These are phyloP conservation scores for Erythrolamprus reginae DNA, from an alignment of 2,113 vertebrate genomes.

Conservation along the genomic window DNA sequence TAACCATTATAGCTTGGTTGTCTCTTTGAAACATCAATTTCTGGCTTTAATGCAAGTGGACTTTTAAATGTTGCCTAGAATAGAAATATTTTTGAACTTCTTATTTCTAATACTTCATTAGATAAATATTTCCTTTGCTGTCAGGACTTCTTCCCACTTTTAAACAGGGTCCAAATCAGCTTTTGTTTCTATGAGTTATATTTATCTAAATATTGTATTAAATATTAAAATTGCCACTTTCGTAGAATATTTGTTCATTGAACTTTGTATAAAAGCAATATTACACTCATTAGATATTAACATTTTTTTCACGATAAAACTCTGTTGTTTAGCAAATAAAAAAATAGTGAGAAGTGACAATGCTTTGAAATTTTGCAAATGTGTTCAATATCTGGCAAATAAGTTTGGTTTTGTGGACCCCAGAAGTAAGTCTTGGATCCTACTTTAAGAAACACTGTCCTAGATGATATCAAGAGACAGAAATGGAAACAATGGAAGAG, in stretches of 20 bases:
- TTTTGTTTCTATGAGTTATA: neutral
- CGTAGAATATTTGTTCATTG: neutral
- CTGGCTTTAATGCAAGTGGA: neutral
- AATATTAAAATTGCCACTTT: neutral
- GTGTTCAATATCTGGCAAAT: neutral
- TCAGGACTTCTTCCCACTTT: neutral
- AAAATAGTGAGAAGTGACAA: neutral
- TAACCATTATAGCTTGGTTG: neutral
- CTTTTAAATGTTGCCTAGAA: constrained; percentile 11
- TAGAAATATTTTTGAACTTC: neutral
- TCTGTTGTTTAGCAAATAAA: neutral
- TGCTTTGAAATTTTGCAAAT: neutral
- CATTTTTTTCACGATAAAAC: neutral
- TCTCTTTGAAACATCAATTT: neutral
- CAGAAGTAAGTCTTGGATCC: neutral
- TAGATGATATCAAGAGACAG: neutral
- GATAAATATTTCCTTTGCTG: neutral
- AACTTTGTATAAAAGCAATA: neutral
- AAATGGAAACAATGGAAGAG: neutral
- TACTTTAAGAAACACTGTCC: neutral
- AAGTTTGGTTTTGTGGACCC: neutral
- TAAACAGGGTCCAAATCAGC: neutral
- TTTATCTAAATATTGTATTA: neutral
- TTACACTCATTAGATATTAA: neutral
- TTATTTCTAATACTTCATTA: neutral